Evolutionary conservation across 2,797 vertebrate genomes (phyloP).

Genomic region (Sebastes nivosus): DNA sequence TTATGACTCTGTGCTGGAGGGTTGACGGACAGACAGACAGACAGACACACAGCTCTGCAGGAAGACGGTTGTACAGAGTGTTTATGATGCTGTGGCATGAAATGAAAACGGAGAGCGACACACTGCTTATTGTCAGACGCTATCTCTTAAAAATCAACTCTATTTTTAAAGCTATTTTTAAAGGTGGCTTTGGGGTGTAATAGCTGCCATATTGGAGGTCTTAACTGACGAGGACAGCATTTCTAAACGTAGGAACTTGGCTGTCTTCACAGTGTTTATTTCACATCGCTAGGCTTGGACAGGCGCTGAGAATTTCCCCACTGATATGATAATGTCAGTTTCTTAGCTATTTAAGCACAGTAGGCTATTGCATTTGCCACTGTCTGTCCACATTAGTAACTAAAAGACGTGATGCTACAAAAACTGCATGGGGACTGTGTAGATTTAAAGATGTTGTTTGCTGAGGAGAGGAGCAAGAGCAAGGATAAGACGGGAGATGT

Average conservation of each 20-base stretch:
- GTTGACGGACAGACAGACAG: not conserved
- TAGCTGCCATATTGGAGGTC: not conserved
- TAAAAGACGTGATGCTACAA: not conserved
- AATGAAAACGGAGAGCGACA: not conserved
- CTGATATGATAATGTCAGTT: not conserved
- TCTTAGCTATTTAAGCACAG: not conserved
- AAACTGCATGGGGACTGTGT: not conserved
- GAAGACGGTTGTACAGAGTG: not conserved
- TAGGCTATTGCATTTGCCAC: not conserved
- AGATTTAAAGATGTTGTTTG: not conserved
- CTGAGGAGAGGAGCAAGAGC: not conserved
- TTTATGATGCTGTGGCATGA: not conserved
- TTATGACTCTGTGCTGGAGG: slow-evolving; percentile 35
- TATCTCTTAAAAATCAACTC: not conserved
- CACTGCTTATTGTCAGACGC: not conserved
- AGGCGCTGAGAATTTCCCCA: not conserved
- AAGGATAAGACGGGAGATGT: not conserved
- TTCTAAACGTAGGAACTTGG: not conserved
- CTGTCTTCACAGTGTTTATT: not conserved
- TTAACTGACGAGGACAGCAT: not conserved
- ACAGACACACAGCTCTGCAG: not conserved
- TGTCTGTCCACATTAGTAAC: not conserved
- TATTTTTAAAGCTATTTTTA: not conserved
- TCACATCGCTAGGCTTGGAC: not conserved
- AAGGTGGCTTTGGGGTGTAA: not conserved